phyloP scores from a whole-genome alignment of 2,113 vertebrate genomes.

The Tor tambroides region DNA sequence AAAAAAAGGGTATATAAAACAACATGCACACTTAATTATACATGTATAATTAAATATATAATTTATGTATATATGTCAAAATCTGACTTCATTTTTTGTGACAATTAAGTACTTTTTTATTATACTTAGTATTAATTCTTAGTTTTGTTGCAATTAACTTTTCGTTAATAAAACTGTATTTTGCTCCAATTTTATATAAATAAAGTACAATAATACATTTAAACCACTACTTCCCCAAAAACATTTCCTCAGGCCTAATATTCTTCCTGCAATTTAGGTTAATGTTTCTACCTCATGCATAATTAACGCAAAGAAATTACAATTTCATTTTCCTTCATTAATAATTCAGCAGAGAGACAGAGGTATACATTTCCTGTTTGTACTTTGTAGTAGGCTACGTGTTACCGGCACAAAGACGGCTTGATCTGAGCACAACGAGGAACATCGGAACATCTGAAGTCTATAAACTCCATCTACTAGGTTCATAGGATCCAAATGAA shows the following conservation, averaged over 20 bases:
- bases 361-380: conserved; percentile 43
- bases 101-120: no score
- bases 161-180: no score
- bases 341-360: conserved; percentile 59
- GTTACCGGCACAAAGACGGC: neutral
- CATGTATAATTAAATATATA: no score
- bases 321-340: conserved; percentile 51
- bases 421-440: neutral
- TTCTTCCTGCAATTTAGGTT: neutral
- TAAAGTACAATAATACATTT: neutral
- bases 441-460: neutral
- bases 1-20: no score
- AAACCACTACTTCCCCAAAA: neutral
- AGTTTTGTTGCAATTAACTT: no score
- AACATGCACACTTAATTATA: no score
- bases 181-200: no score
- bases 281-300: conserved; percentile 52
- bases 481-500: neutral
- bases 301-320: conserved; percentile 55
- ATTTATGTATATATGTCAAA: no score
- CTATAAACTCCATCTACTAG: neutral
- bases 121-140: no score
- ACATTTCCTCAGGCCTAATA: neutral
- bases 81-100: no score
- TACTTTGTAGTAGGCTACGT: conserved; percentile 26